These are phyloP conservation scores for Gobio occitaniae DNA, from an alignment of 2,797 vertebrate genomes.

Conservation along the genomic window DNA sequence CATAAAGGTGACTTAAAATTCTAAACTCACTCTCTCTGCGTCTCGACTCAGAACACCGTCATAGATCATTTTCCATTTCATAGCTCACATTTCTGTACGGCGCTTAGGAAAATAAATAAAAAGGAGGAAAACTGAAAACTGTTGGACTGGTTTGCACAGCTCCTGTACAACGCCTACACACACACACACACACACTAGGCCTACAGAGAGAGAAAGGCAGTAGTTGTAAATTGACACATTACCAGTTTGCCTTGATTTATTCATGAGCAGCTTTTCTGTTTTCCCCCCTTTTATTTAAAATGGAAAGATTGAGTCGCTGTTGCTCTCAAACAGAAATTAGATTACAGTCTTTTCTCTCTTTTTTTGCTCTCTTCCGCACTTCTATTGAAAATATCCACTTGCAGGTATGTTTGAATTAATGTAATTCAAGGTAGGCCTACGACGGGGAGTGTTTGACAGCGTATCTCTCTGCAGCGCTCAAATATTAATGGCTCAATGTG, in stretches of 20 bases:
- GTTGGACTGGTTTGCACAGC: conserved; percentile 44
- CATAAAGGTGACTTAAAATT: conserved; percentile 40
- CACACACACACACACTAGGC: not conserved
- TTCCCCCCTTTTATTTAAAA: not conserved
- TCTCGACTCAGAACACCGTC: conserved; percentile 11
- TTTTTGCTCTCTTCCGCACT: not conserved
- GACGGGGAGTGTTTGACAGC: not conserved
- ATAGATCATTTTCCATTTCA: conserved; percentile 49
- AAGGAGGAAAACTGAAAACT: conserved; percentile 12
- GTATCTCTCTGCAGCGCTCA: not conserved
- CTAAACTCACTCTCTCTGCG: conserved; percentile 18
- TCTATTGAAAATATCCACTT: conserved; percentile 7
- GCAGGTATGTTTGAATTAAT: conserved; percentile 18
- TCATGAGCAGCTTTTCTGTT: conserved; percentile 18
- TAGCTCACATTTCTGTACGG: conserved; percentile 29
- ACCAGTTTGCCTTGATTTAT: conserved; percentile 27
- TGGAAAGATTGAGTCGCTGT: conserved; percentile 16
- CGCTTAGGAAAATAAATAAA: conserved; percentile 29
- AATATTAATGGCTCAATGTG: conserved; percentile 15
- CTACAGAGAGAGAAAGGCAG: not conserved
- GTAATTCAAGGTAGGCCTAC: not conserved
- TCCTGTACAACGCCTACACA: not conserved
- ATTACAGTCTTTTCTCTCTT: not conserved
- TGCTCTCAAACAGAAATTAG: not conserved
- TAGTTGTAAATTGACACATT: conserved; percentile 79